Conservation (phyloP, 2,888 invertebrate genomes). For the Trypoxylon attenuatum region DNA sequence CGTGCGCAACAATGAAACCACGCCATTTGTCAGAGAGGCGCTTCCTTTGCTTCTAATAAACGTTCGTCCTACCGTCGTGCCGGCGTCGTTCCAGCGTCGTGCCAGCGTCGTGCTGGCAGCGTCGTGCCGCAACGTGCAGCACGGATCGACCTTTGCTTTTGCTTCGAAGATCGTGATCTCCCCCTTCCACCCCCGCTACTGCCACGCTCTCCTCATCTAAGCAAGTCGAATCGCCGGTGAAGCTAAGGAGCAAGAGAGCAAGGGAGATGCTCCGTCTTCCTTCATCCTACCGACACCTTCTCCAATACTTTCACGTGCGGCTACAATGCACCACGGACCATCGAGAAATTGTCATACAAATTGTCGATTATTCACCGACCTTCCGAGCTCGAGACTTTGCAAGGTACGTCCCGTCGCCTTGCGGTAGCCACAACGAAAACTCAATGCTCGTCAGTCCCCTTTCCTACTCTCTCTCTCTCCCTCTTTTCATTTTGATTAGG, state of each 20-base stretch:
- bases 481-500: too few relatives aligned
- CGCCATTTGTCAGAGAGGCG: slow-evolving; percentile 74
- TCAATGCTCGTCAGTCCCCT: not conserved
- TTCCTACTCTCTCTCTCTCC: too few relatives aligned
- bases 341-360: slow-evolving; percentile 68
- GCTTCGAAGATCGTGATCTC: slow-evolving; percentile 61
- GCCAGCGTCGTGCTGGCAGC: slow-evolving; percentile 53
- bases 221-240: too few relatives aligned
- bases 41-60: slow-evolving; percentile 73
- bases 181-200: not conserved
- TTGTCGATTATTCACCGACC: slow-evolving; percentile 64
- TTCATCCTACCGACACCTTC: slow-evolving; percentile 3
- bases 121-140: slow-evolving; percentile 60
- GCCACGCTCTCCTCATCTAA: slow-evolving; percentile 5
- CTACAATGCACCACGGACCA: slow-evolving; percentile 61
- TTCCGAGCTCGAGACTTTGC: slow-evolving; percentile 43
- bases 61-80: slow-evolving; percentile 56
- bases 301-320: slow-evolving; percentile 51
- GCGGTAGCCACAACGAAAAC: slow-evolving; percentile 2
- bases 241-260: too few relatives aligned
- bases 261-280: not conserved
- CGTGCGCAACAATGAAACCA: slow-evolving; percentile 70
- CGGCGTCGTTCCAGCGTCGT: slow-evolving; percentile 57
- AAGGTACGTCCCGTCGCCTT: slow-evolving; percentile 26
- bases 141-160: slow-evolving; percentile 66